Base-by-base conservation (phyloP, 1,140 invertebrate species). In the Drosophila nikananu region DNA sequence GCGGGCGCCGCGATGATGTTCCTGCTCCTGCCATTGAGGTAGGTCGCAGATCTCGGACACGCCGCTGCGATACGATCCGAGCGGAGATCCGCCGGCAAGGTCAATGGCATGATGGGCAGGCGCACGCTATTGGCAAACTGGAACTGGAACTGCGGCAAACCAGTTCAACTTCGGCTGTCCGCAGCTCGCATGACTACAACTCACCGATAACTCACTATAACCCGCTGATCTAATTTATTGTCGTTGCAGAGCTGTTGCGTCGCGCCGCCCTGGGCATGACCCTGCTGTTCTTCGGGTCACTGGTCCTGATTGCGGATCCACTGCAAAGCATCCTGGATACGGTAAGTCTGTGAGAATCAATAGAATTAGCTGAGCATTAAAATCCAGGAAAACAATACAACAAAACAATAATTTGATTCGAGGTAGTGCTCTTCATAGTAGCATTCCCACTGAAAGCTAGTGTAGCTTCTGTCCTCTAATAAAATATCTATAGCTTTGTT, bases 301-400 rank as follows among this genome's bases (percentile, higher is more conserved):
- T 94, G 27, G 91, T 95, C 68, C 93, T 94, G 46, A 57, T 94
- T 1, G 92, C 94, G 25, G 86, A 95, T 89, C 95, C 95, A 6
- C 51, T 94, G 6, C 86, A 94, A n/a, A 61, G 92, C 8, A 90
- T 95, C 52, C 64, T 94, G 6, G 79, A 94, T 58, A 87, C 93
- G 74, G 95, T 95, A 19, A 19, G 46, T 49, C 3, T 1, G 23
- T 8, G 6, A 25, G 1, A 48, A 48, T 17, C 3, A 1, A 15
- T 3, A 17, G 1, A 23, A 15, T 48, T 44, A 19, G 8, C 4
- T 46, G 2, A 23, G 19, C 19, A 44, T 19, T 19, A 5, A 44
- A 19, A 44, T 44, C n/a, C 5, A 44, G 10, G 2, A 19, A n/a
- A n/a, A n/a, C n/a, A n/a, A n/a, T n/a, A n/a, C n/a, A n/a, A n/a